Conservation (phyloP, 2,113 vertebrate genomes). For the Cheirogaleus medius region DNA sequence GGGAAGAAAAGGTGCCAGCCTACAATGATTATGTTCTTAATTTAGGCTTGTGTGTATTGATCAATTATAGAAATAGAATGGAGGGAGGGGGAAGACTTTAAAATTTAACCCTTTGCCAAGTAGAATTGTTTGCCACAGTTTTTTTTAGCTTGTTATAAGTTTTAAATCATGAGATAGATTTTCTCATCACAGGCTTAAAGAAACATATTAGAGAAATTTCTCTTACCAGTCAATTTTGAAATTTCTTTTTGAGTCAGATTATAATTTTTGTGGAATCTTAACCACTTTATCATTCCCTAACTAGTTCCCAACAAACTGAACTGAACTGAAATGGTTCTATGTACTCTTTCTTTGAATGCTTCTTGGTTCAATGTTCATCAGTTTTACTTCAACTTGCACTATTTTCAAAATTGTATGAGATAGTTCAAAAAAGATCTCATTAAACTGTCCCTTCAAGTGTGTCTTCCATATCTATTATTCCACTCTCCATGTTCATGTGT, state of each 20-base stretch:
- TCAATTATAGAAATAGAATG: neutral
- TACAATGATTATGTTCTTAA: neutral
- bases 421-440: slow-evolving; percentile 18
- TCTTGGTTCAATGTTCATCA: neutral
- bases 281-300: neutral
- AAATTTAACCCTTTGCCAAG: neutral
- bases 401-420: neutral
- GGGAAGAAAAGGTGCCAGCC: neutral
- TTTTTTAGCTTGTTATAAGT: neutral
- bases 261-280: neutral
- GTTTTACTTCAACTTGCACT: neutral
- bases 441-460: neutral
- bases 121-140: neutral
- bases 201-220: neutral
- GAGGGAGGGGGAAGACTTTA: neutral
- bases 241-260: neutral
- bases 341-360: neutral
- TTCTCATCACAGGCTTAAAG: neutral
- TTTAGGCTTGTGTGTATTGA: neutral
- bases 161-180: neutral
- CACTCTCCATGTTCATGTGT: no score
- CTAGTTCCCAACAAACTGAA: neutral
- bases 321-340: neutral
- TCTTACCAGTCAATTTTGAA: neutral
- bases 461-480: no score